phyloP scores from a whole-genome alignment of 2,113 vertebrate genomes.

The Clarias batrachus region DNA sequence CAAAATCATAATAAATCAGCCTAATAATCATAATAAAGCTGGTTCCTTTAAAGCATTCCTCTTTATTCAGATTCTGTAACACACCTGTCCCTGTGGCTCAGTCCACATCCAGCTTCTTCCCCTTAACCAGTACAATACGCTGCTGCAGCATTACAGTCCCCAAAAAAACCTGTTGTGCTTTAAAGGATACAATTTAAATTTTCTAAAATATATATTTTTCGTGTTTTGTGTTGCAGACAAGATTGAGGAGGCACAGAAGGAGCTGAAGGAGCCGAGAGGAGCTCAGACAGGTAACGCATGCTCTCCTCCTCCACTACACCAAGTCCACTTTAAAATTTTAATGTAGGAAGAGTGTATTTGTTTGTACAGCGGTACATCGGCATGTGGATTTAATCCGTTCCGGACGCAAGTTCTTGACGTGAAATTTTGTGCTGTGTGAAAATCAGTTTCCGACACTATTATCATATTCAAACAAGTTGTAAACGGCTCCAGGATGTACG shows the following conservation, averaged over 20 bases:
- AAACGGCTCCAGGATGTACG: too few species aligned
- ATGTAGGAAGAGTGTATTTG: not conserved
- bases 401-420: too few species aligned
- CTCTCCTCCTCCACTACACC: not conserved
- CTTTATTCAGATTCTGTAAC: not conserved
- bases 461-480: too few species aligned
- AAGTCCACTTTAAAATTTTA: too few species aligned
- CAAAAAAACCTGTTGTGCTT: not conserved
- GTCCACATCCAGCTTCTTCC: not conserved
- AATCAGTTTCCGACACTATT: too few species aligned
- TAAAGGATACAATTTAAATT: not conserved
- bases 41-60: not conserved
- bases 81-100: not conserved
- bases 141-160: too few species aligned
- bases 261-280: constrained; percentile 88
- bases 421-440: too few species aligned
- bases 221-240: constrained; percentile 82
- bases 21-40: not conserved
- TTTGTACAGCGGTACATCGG: not conserved
- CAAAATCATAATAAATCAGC: not conserved
- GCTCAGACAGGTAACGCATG: constrained; percentile 83
- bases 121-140: not conserved
- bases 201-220: constrained; percentile 8
- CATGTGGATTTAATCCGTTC: too few species aligned
- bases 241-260: constrained; percentile 99